A percentile compares a stretch with the other conserved stretches of the same genome.
Conservation (phyloP, 2,888 invertebrate species). For the Cephus sareptanus region DNA sequence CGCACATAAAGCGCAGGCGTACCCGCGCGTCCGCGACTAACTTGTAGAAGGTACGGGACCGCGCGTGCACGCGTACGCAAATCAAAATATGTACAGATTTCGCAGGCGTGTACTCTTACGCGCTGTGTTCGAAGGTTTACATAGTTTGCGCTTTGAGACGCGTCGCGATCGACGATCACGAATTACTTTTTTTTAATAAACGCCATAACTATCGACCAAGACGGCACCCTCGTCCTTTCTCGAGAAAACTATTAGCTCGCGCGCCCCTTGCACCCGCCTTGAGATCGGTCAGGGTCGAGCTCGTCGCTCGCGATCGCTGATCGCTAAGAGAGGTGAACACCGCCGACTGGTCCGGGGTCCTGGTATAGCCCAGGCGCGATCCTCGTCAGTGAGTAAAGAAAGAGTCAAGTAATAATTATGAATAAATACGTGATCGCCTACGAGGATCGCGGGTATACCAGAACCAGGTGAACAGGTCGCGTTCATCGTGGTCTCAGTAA, state of each 20-base stretch:
- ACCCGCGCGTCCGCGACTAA: conserved; percentile 13
- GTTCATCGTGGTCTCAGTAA: not conserved
- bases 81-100: conserved; percentile 43
- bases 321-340: not conserved
- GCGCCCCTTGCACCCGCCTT: conserved; percentile 11
- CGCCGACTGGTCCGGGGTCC: not conserved
- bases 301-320: not conserved
- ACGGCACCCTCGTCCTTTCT: conserved; percentile 10
- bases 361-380: not conserved
- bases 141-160: not conserved
- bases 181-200: not conserved
- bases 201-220: not conserved
- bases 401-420: not conserved
- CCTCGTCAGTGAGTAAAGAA: not conserved
- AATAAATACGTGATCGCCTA: not conserved
- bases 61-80: conserved; percentile 41
- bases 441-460: not conserved
- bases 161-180: not conserved
- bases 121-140: not conserved
- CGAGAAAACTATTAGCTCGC: not conserved
- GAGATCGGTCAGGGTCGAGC: not conserved
- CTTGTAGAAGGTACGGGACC: not conserved
- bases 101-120: conserved; percentile 23
- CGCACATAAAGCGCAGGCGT: not conserved
- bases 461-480: not conserved